Evolutionary conservation across 2,113 vertebrate species (phyloP), one percentile per base, ranked within the genome.

Genomic region (Sebastes schlegelii): DNA sequence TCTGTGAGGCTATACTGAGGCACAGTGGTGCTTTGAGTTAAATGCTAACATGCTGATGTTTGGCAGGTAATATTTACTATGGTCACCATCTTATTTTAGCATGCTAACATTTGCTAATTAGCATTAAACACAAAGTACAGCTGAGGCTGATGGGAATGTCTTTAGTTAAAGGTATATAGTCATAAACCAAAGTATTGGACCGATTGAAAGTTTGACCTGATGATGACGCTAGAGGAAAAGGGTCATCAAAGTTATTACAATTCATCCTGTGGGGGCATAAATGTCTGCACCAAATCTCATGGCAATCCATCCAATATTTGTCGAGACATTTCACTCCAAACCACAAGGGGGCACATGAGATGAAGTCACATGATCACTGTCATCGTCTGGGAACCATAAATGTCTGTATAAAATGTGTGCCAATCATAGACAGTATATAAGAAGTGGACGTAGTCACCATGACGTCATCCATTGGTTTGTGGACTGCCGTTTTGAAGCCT

Each of bases 111-210:
- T 1, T 51, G 8, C 12, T 16, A n/a, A 21, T n/a, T 55, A 55
- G 34, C 17, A 42, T 19, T n/a, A 13, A 71, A n/a, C 11, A 42
- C 17, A 70, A 70, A 55, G 64, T 67, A 49, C n/a, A 67, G 64
- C 12, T 48, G 45, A 14, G 12, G 21, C 11, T 43, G 13, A 42
- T 43, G 42, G 63, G 43, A 65, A 46, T 21, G 43, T 43, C 17
- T 43, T 63, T 9, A 63, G 7, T 64, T 45, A 12, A 14, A 14
- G 21, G 49, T 34, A 34, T 52, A 19, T 21, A 19, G 6, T 42
- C 51, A 54, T 42, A 54, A 69, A 42, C 19, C 43, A 9, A 49
- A 49, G 21, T 26, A 10, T 7, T 49, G 46, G 21, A 66, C 10
- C 21, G 19, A 9, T 5, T 34, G 16, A n/a, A n/a, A 9, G 6